Percentiles rank a stretch among this genome's conserved stretches.
Conservation (phyloP, 2,888 invertebrate genomes). For the Yponomeuta plumbellus region DNA sequence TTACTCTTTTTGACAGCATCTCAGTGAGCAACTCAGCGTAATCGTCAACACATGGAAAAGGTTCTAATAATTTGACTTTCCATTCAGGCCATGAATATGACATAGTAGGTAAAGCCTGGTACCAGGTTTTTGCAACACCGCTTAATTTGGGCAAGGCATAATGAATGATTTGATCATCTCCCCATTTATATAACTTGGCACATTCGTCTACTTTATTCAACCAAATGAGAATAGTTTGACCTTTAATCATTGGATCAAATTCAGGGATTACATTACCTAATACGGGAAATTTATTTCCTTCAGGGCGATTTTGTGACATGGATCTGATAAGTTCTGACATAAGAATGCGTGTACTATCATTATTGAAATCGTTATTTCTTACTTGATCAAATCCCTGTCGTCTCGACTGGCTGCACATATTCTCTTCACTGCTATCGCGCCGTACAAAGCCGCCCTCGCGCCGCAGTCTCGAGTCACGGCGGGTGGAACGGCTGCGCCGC, state of each 20-base stretch:
- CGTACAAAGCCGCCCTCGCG: no score
- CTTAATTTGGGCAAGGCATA: constrained; percentile 22
- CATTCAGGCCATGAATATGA: constrained; percentile 22
- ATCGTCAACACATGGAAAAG: constrained; percentile 23
- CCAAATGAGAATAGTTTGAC: constrained; percentile 20
- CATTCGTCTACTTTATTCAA: constrained; percentile 20
- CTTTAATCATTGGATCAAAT: constrained; percentile 21
- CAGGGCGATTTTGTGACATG: no score
- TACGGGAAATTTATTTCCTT: constrained; percentile 23
- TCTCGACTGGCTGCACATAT: no score
- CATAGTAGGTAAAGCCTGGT: constrained; percentile 21
- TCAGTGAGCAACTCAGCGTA: constrained; percentile 23
- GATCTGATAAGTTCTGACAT: no score
- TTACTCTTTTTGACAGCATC: constrained; percentile 21
- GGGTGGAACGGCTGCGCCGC: no score
- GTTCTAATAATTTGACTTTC: constrained; percentile 21
- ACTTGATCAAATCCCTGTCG: no score
- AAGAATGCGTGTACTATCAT: no score
- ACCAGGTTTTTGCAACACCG: constrained; percentile 23
- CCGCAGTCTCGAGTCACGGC: no score
- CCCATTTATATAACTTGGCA: constrained; percentile 20
- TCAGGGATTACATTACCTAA: constrained; percentile 23
- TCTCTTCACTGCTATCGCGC: no score
- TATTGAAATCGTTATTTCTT: no score
- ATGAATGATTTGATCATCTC: constrained; percentile 21